Conservation (phyloP, 2,888 invertebrate species). For the Andrena dorsata region DNA sequence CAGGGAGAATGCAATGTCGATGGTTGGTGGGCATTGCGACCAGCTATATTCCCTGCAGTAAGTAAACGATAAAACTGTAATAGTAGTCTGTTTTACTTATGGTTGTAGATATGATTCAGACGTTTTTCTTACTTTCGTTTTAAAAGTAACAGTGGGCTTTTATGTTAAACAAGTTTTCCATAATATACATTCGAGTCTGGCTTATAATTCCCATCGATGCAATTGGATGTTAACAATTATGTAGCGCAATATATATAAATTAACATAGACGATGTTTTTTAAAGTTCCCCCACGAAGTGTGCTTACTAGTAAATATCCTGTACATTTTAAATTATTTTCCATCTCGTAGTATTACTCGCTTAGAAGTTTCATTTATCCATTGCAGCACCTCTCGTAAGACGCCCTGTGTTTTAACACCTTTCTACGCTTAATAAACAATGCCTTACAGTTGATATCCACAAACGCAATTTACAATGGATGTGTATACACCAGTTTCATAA, state of each 20-base stretch:
- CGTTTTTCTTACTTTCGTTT: slow-evolving; percentile 44
- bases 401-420: not conserved
- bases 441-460: not conserved
- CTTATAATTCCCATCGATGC: slow-evolving; percentile 3
- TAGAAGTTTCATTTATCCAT: slow-evolving; percentile 23
- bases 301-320: slow-evolving; percentile 28
- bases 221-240: slow-evolving; percentile 25
- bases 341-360: slow-evolving; percentile 6
- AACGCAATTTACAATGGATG: slow-evolving; percentile 1
- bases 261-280: slow-evolving; percentile 6
- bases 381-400: slow-evolving; percentile 20
- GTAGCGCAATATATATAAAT: slow-evolving; percentile 5
- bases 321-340: slow-evolving; percentile 27
- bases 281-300: slow-evolving; percentile 10
- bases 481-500: slow-evolving; percentile 4
- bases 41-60: slow-evolving; percentile 85
- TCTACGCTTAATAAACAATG: slow-evolving; percentile 15
- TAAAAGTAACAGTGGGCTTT: slow-evolving; percentile 29
- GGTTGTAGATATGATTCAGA: slow-evolving; percentile 43
- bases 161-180: not conserved
- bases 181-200: slow-evolving; percentile 22
- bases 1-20: slow-evolving; percentile 85
- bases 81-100: slow-evolving; percentile 62
- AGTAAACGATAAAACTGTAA: slow-evolving; percentile 79
- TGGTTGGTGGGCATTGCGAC: slow-evolving; percentile 84